Evolutionary conservation across 1,140 invertebrate genomes (phyloP).

Genomic region (Macrotrachela quadricornifera): DNA sequence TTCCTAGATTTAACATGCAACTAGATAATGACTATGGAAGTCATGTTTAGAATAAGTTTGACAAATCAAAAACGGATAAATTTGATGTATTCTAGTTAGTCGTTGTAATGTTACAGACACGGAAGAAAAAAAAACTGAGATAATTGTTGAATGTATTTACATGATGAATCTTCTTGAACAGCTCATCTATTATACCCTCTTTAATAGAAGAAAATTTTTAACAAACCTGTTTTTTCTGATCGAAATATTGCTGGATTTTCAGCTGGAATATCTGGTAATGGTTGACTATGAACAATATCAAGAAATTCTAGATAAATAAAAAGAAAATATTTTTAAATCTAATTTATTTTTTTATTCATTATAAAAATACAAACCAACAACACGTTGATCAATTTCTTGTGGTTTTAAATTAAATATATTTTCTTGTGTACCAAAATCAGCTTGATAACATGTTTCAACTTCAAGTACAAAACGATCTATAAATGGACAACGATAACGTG

Average conservation of each 20-base stretch:
- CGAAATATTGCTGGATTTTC: constrained; percentile 78
- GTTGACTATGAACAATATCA: constrained; percentile 87
- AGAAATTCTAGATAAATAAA: constrained; percentile 90
- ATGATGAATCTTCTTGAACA: no score
- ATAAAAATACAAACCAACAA: constrained; percentile 32
- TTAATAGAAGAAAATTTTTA: no score
- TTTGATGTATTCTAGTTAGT: no score
- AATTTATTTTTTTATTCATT: constrained; percentile 37
- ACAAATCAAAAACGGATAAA: no score
- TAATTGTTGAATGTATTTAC: no score
- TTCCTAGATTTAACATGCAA: no score
- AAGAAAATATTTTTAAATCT: constrained; percentile 13
- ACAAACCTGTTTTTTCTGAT: constrained; percentile 57
- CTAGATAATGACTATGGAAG: no score
- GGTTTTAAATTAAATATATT: constrained; percentile 81
- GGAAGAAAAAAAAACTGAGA: no score
- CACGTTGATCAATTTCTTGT: constrained; percentile 56
- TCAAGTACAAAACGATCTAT: constrained; percentile 92
- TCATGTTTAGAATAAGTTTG: no score
- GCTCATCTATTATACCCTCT: no score
- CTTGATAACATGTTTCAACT: constrained; percentile 90
- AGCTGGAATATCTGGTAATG: constrained; percentile 57
- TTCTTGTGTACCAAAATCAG: constrained; percentile 79
- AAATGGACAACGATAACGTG: constrained; percentile 77
- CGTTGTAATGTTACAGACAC: no score